Percentiles rank a stretch among this genome's conserved stretches.
These are phyloP conservation scores for Pteromalus puparum DNA, from an alignment of 1,140 invertebrate species.

Conservation along the genomic window DNA sequence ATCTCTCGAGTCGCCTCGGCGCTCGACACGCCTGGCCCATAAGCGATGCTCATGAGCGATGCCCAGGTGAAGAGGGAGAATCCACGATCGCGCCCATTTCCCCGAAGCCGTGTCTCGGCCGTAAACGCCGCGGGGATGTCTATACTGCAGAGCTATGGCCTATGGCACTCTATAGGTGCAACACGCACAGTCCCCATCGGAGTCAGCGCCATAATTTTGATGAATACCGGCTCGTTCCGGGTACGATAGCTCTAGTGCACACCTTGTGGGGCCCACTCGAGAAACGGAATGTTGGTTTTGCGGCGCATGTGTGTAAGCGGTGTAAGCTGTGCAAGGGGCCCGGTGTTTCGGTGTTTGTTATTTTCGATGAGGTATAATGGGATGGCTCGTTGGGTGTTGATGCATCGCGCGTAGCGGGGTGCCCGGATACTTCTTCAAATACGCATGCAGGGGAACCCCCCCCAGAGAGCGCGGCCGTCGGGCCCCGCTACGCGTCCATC, in stretches of 20 bases:
- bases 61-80: not conserved
- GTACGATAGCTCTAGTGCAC: too few relatives aligned
- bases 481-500: constrained; percentile 72
- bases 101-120: constrained; percentile 29
- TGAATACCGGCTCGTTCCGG: constrained; percentile 65
- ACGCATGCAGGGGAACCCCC: constrained; percentile 61
- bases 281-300: constrained; percentile 74
- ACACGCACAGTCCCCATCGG: too few relatives aligned
- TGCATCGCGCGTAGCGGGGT: constrained; percentile 73
- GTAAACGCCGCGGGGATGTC: constrained; percentile 48
- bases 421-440: constrained; percentile 55
- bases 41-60: not conserved
- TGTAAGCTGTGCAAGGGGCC: not conserved
- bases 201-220: constrained; percentile 67
- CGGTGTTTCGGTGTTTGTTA: constrained; percentile 72
- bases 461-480: constrained; percentile 64
- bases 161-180: too few relatives aligned
- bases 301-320: constrained; percentile 35
- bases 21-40: not conserved
- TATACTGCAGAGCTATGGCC: too few relatives aligned
- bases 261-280: constrained; percentile 59
- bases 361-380: constrained; percentile 72
- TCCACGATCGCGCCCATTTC: constrained; percentile 41
- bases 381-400: constrained; percentile 68
- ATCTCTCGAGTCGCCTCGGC: not conserved